Conservation (phyloP, 2,797 vertebrate species). For the Molothrus aeneus region DNA sequence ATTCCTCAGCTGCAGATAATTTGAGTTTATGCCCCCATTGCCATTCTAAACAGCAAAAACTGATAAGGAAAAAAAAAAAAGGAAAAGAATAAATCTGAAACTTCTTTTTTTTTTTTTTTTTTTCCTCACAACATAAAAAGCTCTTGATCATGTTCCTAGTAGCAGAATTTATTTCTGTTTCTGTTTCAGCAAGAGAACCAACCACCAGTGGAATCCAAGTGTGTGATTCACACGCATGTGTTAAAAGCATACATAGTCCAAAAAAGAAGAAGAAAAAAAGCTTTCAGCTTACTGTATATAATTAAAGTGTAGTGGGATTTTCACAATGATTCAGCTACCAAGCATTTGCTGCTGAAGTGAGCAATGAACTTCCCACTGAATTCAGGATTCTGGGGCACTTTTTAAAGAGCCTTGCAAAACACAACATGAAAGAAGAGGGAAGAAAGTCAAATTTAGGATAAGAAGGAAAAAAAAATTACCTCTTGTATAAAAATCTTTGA, state of each 20-base stretch:
- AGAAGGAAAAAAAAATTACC: accelerated
- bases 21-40: not conserved
- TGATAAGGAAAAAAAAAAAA: no score
- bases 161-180: not conserved
- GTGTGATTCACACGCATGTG: accelerated
- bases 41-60: not conserved
- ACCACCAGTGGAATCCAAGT: not conserved
- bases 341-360: not conserved
- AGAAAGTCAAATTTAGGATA: not conserved
- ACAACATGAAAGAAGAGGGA: not conserved
- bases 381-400: not conserved
- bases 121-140: not conserved
- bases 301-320: not conserved
- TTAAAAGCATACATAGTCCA: not conserved
- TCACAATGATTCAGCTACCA: not conserved
- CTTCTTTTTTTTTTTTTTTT: no score
- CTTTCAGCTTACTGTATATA: not conserved
- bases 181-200: not conserved
- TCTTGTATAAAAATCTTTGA: not conserved
- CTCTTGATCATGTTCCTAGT: not conserved
- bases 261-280: not conserved
- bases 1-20: not conserved
- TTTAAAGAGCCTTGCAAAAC: not conserved
- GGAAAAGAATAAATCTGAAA: not conserved
- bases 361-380: not conserved